Evolutionary conservation across 2,888 invertebrate species (phyloP).

Genomic region (Perizoma flavofasciatum): DNA sequence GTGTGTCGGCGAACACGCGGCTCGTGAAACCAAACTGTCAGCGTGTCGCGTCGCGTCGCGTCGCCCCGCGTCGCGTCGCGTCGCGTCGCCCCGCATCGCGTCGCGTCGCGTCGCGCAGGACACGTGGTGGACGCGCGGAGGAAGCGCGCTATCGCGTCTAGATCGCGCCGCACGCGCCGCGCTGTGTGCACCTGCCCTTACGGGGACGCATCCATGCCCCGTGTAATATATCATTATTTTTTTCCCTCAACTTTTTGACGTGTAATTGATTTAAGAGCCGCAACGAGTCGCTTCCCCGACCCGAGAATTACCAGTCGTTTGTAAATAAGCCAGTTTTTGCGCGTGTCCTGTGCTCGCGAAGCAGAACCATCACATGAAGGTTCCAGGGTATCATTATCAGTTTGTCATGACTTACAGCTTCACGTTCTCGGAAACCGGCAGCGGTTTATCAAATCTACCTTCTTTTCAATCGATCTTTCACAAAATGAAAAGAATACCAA

Average conservation of each 20-base stretch:
- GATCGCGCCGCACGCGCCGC: constrained; percentile 41
- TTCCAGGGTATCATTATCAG: constrained; percentile 12
- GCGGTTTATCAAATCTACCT: neutral
- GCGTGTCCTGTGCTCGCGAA: constrained; percentile 11
- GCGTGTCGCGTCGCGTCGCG: constrained; percentile 24
- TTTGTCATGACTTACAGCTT: constrained; percentile 6
- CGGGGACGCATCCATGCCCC: constrained; percentile 27
- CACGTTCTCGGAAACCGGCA: neutral
- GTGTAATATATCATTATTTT: constrained; percentile 40
- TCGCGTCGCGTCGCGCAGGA: constrained; percentile 44
- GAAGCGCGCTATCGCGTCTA: constrained; percentile 41
- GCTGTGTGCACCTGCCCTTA: constrained; percentile 64
- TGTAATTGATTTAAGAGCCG: constrained; percentile 43
- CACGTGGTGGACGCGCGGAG: constrained; percentile 50
- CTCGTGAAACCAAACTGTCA: constrained; percentile 59
- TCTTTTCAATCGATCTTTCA: neutral
- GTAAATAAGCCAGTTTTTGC: constrained; percentile 19
- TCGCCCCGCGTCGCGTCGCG: constrained; percentile 13
- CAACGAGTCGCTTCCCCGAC: constrained; percentile 29
- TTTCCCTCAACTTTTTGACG: constrained; percentile 35
- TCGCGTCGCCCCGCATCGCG: constrained; percentile 31
- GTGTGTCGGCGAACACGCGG: constrained; percentile 41
- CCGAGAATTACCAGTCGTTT: constrained; percentile 15
- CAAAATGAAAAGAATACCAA: neutral
- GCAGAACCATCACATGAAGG: constrained; percentile 9